phyloP scores from a whole-genome alignment of 2,113 vertebrate genomes.

The Eudyptes chrysolophus region DNA sequence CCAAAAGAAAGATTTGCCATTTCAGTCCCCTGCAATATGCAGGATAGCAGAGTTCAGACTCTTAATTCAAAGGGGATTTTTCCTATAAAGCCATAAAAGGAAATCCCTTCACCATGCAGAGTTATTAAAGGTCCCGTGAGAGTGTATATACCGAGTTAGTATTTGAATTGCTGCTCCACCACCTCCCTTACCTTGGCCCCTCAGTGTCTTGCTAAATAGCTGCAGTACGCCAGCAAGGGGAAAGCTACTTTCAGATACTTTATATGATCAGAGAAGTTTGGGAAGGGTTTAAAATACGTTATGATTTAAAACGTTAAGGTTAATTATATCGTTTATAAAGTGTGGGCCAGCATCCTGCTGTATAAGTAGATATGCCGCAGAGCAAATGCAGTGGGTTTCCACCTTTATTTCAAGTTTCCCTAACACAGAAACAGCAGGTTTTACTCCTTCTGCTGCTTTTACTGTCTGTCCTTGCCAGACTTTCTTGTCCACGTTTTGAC shows the following conservation, averaged over 20 bases:
- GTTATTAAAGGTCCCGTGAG: not conserved
- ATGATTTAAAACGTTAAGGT: not conserved
- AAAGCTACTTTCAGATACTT: not conserved
- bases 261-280: not conserved
- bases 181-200: constrained; percentile 10
- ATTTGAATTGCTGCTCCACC: not conserved
- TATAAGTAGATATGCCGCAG: not conserved
- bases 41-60: not conserved
- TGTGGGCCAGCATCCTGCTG: not conserved
- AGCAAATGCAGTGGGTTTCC: not conserved
- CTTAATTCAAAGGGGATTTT: not conserved
- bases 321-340: not conserved
- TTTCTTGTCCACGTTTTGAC: not conserved
- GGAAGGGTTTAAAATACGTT: not conserved
- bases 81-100: not conserved
- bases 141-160: not conserved
- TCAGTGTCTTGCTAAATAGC: not conserved
- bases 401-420: not conserved
- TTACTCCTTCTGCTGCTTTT: not conserved
- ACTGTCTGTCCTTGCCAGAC: not conserved
- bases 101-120: not conserved
- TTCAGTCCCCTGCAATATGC: not conserved
- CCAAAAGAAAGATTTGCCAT: not conserved
- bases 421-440: not conserved
- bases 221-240: not conserved